phyloP scores from a whole-genome alignment of 2,888 invertebrate species.

The Embidobia sp. region DNA sequence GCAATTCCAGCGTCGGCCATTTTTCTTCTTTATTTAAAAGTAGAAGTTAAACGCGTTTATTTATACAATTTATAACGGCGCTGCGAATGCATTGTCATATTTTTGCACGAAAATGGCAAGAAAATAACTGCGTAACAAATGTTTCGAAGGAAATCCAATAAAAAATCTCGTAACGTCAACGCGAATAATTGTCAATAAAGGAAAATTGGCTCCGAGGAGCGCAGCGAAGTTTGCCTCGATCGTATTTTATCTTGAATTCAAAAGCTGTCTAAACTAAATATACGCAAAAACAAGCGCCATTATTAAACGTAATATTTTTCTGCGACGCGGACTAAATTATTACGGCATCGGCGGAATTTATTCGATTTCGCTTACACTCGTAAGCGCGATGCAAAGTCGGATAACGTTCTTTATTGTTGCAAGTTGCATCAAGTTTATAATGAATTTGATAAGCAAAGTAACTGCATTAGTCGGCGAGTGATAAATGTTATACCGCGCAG shows the following conservation, averaged over 20 bases:
- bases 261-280: slow-evolving; percentile 32
- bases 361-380: slow-evolving; percentile 30
- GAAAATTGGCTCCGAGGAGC: slow-evolving; percentile 36
- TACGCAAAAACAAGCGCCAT: slow-evolving; percentile 33
- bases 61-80: background rate
- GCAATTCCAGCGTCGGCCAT: background rate
- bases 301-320: slow-evolving; percentile 31
- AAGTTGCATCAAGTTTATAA: slow-evolving; percentile 28
- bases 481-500: slow-evolving; percentile 11
- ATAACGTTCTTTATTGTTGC: slow-evolving; percentile 33
- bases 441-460: slow-evolving; percentile 40
- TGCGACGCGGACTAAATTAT: slow-evolving; percentile 13
- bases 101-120: slow-evolving; percentile 3
- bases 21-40: slow-evolving; percentile 1
- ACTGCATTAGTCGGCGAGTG: slow-evolving; percentile 19
- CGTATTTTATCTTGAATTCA: slow-evolving; percentile 29
- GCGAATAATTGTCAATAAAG: slow-evolving; percentile 40
- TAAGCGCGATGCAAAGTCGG: slow-evolving; percentile 32
- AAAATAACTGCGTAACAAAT: slow-evolving; percentile 20
- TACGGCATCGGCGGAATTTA: slow-evolving; percentile 20
- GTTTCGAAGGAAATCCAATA: slow-evolving; percentile 35
- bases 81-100: slow-evolving; percentile 25
- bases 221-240: slow-evolving; percentile 15
- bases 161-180: slow-evolving; percentile 42
- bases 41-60: slow-evolving; percentile 4